Evolutionary conservation across 2,888 invertebrate species (phyloP).

Genomic region (Parnassius orleans): DNA sequence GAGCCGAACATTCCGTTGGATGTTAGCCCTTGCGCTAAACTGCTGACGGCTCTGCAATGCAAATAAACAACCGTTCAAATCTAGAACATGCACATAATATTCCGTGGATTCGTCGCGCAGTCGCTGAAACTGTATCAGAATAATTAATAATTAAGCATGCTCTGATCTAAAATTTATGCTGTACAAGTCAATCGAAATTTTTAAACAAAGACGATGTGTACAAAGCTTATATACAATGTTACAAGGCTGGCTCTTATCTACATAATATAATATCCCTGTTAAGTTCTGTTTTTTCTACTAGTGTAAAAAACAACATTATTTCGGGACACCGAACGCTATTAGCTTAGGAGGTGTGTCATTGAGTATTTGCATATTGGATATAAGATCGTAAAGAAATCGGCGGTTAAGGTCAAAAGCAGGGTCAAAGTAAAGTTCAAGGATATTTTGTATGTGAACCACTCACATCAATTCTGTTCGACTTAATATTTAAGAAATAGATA

Average conservation of each 20-base stretch:
- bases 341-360: not conserved
- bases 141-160: conserved; percentile 15
- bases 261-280: not conserved
- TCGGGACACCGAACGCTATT: not conserved
- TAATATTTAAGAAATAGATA: no score
- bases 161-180: conserved; percentile 10
- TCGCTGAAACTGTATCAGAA: conserved; percentile 11
- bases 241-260: conserved; percentile 1
- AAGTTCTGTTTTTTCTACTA: no score
- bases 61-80: conserved; percentile 42
- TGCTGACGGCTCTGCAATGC: conserved; percentile 76
- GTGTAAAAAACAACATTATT: no score
- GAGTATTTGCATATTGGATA: conserved; percentile 1
- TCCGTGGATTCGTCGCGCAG: conserved; percentile 25
- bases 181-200: conserved; percentile 10
- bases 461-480: not conserved
- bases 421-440: conserved; percentile 2
- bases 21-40: conserved; percentile 80
- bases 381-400: not conserved
- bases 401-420: not conserved
- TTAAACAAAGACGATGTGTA: conserved; percentile 14
- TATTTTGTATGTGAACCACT: not conserved
- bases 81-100: conserved; percentile 26
- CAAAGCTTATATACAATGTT: conserved; percentile 24
- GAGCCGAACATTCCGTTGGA: conserved; percentile 89